Evolutionary conservation across 2,797 vertebrate genomes (phyloP).

Genomic region (Peromyscus aztecus): DNA sequence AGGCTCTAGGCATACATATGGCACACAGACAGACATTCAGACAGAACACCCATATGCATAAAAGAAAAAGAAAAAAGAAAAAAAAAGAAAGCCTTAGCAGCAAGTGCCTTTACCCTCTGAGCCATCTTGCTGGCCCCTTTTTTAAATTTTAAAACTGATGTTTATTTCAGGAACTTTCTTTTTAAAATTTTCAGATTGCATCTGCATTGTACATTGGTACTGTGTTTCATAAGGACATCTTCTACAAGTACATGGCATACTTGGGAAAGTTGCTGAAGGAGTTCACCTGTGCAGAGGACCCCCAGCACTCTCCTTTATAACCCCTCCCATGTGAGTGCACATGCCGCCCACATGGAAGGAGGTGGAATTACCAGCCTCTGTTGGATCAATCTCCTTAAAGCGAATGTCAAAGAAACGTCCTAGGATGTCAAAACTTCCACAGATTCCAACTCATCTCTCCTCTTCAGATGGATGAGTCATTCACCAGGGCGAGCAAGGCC

Average conservation of each 20-base stretch:
- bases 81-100: not conserved
- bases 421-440: constrained; percentile 32
- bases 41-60: not conserved
- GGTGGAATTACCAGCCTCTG: constrained; percentile 17
- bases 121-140: not conserved
- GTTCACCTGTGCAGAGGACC: not conserved
- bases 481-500: constrained; percentile 22
- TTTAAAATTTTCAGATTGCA: not conserved
- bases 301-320: not conserved
- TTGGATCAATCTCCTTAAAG: constrained; percentile 67
- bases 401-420: constrained; percentile 66
- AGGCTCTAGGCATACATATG: not conserved
- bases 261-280: not conserved
- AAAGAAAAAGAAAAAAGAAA: not conserved
- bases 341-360: constrained; percentile 19
- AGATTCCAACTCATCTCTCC: not conserved
- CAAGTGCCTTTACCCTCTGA: not conserved
- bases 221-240: not conserved
- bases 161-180: not conserved
- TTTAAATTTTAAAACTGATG: not conserved
- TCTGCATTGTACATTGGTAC: not conserved
- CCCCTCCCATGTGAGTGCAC: not conserved
- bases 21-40: not conserved
- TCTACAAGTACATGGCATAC: not conserved
- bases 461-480: constrained; percentile 62